Percentiles rank a stretch among this genome's conserved stretches.
Conservation (phyloP, 2,797 vertebrate genomes). For the Simalia tracyae region DNA sequence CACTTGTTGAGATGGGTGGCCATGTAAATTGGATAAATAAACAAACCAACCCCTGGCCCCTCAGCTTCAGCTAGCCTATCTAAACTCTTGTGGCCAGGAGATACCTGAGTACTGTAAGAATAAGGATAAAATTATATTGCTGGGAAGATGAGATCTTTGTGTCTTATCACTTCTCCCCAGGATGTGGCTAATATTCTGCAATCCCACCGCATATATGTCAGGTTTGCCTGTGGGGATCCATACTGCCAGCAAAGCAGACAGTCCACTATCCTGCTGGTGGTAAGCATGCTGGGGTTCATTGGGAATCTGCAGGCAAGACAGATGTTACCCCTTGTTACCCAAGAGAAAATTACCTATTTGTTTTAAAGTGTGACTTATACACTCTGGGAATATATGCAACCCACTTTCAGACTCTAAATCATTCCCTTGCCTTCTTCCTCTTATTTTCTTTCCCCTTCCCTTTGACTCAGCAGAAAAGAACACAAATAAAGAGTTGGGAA, state of each 20-base stretch:
- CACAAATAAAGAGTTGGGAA: background rate
- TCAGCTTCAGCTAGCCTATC: background rate
- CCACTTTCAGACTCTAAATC: background rate
- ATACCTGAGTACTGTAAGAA: background rate
- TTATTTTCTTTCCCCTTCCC: background rate
- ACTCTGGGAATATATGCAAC: background rate
- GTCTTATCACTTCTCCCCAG: background rate
- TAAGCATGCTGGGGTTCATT: background rate
- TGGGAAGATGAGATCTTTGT: background rate
- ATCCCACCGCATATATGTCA: conserved; percentile 17
- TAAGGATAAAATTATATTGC: background rate
- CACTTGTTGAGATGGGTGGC: background rate
- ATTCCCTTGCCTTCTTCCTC: background rate
- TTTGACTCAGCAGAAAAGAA: background rate
- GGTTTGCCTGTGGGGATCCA: conserved; percentile 10
- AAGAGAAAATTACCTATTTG: background rate
- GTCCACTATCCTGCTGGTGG: conserved; percentile 3
- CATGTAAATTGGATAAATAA: background rate
- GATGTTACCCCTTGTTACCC: background rate
- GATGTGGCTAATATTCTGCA: conserved; percentile 1
- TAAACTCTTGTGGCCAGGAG: background rate
- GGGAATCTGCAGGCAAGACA: conserved; percentile 7
- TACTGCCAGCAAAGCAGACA: background rate
- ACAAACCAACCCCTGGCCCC: background rate
- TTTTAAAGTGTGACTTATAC: background rate